Evolutionary conservation across 2,113 vertebrate species (phyloP).

Genomic region (Sisor rabdophorus): DNA sequence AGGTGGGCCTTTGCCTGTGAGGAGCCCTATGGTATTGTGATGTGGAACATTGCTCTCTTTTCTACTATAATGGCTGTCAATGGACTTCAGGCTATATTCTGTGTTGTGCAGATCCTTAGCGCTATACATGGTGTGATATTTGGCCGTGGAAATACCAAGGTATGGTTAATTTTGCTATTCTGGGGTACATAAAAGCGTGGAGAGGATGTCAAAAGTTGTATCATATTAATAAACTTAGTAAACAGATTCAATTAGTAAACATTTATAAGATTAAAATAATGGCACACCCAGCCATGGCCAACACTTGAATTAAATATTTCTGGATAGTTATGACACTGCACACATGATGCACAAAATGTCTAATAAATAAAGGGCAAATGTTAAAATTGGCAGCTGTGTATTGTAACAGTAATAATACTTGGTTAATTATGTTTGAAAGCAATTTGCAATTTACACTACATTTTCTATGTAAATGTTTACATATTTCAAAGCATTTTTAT

Average conservation of each 20-base stretch:
- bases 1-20: conserved; percentile 62
- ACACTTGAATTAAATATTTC: neutral
- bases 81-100: conserved; percentile 60
- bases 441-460: no score
- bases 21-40: conserved; percentile 59
- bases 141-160: conserved; percentile 62
- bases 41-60: conserved; percentile 70
- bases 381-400: no score
- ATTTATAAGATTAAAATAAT: neutral
- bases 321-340: no score
- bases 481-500: no score
- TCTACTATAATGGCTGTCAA: conserved; percentile 57
- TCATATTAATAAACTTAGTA: neutral
- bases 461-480: no score
- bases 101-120: conserved; percentile 60
- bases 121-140: conserved; percentile 58
- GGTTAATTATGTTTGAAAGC: no score
- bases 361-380: no score
- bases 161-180: conserved; percentile 37
- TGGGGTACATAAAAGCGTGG: neutral
- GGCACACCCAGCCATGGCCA: neutral
- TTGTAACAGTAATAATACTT: no score
- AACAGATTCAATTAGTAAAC: neutral
- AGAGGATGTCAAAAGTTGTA: neutral
- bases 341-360: neutral